Conservation (phyloP, 2,888 invertebrate genomes). For the Chironomus riparius region DNA sequence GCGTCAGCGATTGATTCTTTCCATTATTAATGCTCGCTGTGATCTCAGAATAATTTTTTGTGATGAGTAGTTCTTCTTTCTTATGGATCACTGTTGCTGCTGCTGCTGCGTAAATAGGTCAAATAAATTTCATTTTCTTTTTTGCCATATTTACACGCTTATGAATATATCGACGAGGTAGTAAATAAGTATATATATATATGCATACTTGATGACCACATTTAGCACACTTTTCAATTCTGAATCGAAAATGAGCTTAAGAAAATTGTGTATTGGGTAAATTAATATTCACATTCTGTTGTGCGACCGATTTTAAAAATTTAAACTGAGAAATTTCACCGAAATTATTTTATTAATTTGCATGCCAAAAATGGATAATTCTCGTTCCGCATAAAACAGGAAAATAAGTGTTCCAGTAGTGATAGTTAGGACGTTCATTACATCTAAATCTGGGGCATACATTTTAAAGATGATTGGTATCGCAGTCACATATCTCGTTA, state of each 20-base stretch:
- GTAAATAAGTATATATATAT: background rate
- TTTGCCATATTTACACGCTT: constrained; percentile 8
- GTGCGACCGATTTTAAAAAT: background rate
- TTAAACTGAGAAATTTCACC: background rate
- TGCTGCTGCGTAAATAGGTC: constrained; percentile 10
- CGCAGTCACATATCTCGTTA: no score
- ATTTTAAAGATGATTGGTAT: no score
- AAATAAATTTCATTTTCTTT: constrained; percentile 6
- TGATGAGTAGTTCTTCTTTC: background rate
- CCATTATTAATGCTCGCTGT: background rate
- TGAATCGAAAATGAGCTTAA: background rate
- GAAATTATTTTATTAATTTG: background rate
- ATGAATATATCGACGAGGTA: background rate
- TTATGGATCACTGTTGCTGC: background rate
- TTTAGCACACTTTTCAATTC: constrained; percentile 1
- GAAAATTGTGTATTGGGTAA: background rate
- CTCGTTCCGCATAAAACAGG: background rate
- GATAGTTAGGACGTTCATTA: no score
- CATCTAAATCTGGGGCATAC: no score
- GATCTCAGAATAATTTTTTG: background rate
- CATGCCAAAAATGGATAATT: background rate
- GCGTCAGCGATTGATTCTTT: no score
- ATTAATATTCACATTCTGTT: background rate
- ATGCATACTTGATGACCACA: background rate
- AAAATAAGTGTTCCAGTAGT: no score